Evolutionary conservation across 2,113 vertebrate genomes (phyloP).

Genomic region (Cyanoderma ruficeps): DNA sequence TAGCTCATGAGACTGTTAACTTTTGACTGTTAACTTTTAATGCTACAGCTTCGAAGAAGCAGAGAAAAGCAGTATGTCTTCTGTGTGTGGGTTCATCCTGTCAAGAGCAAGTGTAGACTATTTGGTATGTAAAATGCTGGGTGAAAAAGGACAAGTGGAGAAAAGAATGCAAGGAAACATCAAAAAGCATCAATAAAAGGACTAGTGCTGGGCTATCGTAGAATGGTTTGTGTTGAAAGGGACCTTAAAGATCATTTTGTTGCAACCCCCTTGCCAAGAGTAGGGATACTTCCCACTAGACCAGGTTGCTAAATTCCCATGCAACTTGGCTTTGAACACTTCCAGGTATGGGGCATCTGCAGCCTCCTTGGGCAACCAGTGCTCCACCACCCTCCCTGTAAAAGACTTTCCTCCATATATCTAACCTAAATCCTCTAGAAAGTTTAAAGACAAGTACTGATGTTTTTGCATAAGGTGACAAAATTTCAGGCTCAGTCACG

Average conservation of each 20-base stretch:
- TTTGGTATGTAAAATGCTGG: not conserved
- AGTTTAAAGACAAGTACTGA: not conserved
- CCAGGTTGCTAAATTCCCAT: not conserved
- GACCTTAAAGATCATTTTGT: not conserved
- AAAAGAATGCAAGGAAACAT: not conserved
- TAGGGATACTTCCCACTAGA: not conserved
- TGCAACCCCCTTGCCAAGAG: not conserved
- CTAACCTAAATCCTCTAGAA: not conserved
- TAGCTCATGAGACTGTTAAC: not conserved
- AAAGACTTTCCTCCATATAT: not conserved
- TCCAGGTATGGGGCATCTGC: not conserved
- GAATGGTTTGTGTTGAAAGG: not conserved
- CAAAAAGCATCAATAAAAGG: not conserved
- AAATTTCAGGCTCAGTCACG: not conserved
- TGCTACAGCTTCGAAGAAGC: not conserved
- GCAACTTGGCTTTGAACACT: not conserved
- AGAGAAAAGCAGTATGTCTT: not conserved
- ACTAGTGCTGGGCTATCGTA: not conserved
- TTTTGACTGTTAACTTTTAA: not conserved
- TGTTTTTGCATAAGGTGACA: not conserved
- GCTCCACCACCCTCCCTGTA: not conserved
- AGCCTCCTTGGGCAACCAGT: not conserved
- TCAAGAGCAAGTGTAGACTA: not conserved
- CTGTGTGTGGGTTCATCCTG: not conserved
- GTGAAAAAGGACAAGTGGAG: not conserved